phyloP scores from a whole-genome alignment of 2,797 vertebrate species.

The Acipenser transmontanus region DNA sequence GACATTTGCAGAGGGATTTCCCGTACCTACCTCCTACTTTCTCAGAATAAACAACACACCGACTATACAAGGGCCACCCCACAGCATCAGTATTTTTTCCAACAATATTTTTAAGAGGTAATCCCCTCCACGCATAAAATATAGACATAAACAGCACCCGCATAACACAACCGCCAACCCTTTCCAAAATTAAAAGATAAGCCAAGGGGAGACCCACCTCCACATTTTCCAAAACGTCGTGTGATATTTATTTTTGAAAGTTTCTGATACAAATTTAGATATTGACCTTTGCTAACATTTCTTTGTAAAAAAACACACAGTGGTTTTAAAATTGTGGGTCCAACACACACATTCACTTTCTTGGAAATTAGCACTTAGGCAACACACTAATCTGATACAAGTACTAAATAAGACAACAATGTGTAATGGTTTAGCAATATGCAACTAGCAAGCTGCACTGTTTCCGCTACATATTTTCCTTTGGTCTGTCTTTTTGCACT shows the following conservation, averaged over 20 bases:
- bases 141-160: neutral
- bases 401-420: too few species aligned
- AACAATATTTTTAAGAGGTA: neutral
- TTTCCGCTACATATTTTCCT: too few species aligned
- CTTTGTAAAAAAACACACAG: too few species aligned
- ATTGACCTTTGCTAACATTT: neutral
- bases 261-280: neutral
- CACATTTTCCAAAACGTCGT: conserved; percentile 10
- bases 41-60: neutral
- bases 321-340: too few species aligned
- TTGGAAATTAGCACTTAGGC: conserved; percentile 7
- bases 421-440: too few species aligned
- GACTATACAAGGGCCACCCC: neutral
- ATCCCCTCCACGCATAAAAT: neutral
- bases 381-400: too few species aligned
- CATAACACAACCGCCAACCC: neutral
- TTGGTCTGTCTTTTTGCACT: too few species aligned
- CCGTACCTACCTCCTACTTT: neutral
- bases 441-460: too few species aligned
- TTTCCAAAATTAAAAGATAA: neutral
- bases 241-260: conserved; percentile 12
- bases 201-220: conserved; percentile 16
- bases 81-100: neutral
- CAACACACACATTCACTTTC: conserved; percentile 6
- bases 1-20: neutral